Evolutionary conservation across 2,888 invertebrate species (phyloP).

Genomic region (Nemotelus pantherinus): DNA sequence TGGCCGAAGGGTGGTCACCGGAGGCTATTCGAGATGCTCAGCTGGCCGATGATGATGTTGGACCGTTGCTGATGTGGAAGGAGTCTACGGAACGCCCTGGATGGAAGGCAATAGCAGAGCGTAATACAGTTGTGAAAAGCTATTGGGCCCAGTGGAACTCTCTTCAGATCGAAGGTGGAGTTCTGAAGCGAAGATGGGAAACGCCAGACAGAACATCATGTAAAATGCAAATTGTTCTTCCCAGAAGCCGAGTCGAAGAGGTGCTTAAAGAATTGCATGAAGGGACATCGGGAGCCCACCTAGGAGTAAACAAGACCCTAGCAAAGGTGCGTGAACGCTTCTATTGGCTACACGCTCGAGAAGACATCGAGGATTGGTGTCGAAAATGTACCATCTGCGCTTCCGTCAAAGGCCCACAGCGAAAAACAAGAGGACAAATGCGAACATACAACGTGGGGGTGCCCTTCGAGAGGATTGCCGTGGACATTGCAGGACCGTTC

Average conservation of each 20-base stretch:
- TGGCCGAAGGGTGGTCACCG: too few relatives aligned
- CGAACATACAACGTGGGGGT: too few relatives aligned
- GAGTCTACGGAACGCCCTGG: not conserved
- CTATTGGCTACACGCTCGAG: conserved; percentile 7
- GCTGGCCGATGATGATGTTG: not conserved
- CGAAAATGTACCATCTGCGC: too few relatives aligned
- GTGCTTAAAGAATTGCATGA: conserved; percentile 50
- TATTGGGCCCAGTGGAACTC: conserved; percentile 29
- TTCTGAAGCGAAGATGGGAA: conserved; percentile 36
- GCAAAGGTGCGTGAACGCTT: not conserved
- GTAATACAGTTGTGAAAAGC: conserved; percentile 1
- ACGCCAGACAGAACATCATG: not conserved
- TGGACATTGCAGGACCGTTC: too few relatives aligned
- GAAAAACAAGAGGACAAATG: too few relatives aligned
- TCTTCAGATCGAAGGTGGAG: conserved; percentile 14
- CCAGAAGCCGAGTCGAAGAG: conserved; percentile 47
- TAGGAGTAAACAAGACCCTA: conserved; percentile 46
- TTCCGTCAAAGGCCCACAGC: too few relatives aligned
- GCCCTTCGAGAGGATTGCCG: too few relatives aligned
- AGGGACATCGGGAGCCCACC: conserved; percentile 54
- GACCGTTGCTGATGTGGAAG: not conserved
- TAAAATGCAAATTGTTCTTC: conserved; percentile 46
- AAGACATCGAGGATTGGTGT: too few relatives aligned
- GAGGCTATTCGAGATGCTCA: too few relatives aligned
- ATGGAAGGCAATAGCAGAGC: conserved; percentile 17